These are phyloP conservation scores for Epirrhoe alternata DNA, from an alignment of 2,888 invertebrate genomes.

Conservation along the genomic window DNA sequence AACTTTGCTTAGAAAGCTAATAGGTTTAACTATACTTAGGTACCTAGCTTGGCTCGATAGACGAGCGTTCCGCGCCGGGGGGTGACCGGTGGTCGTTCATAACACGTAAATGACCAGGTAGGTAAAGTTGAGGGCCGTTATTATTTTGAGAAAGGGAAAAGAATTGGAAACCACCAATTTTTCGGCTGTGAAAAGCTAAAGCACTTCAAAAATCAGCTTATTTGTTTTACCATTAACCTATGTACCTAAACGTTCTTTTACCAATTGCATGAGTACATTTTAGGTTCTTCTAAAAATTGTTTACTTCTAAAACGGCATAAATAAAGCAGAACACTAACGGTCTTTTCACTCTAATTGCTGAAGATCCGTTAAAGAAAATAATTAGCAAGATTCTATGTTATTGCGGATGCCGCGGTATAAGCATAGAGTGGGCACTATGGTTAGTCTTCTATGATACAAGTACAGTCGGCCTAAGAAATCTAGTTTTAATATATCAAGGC, in stretches of 20 bases:
- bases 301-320: slow-evolving; percentile 42
- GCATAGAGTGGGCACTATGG: slow-evolving; percentile 1
- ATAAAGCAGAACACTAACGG: slow-evolving; percentile 75
- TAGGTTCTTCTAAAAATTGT: not conserved
- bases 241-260: too few species aligned
- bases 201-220: too few species aligned
- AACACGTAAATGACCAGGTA: too few species aligned
- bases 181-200: too few species aligned
- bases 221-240: too few species aligned
- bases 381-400: slow-evolving; percentile 41
- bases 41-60: not conserved
- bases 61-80: too few species aligned
- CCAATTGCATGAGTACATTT: not conserved
- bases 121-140: too few species aligned
- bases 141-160: too few species aligned
- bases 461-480: not conserved
- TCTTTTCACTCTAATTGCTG: slow-evolving; percentile 67
- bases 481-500: too few species aligned
- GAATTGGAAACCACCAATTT: too few species aligned
- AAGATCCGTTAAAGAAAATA: slow-evolving; percentile 61
- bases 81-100: too few species aligned
- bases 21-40: not conserved
- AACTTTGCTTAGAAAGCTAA: slow-evolving; percentile 22
- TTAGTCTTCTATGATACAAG: not conserved
- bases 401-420: slow-evolving; percentile 17